Percentiles rank a stretch among this genome's conserved stretches.
These are phyloP conservation scores for Eudyptes chrysolophus DNA, from an alignment of 2,113 vertebrate species.

Conservation along the genomic window DNA sequence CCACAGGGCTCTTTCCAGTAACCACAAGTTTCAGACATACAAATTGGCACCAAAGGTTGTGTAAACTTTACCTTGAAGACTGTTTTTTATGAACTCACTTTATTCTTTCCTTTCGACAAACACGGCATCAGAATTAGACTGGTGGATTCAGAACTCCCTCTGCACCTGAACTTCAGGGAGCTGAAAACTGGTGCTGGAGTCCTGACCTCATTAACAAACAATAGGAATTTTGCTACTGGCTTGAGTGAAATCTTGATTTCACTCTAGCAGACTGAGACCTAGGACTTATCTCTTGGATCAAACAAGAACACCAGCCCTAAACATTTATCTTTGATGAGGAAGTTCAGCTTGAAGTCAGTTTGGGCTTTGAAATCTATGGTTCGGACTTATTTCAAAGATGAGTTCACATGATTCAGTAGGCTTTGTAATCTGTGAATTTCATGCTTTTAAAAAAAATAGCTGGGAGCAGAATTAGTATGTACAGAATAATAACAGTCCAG, in stretches of 20 bases:
- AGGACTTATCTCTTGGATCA: constrained; percentile 44
- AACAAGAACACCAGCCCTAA: constrained; percentile 39
- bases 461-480: constrained; percentile 58
- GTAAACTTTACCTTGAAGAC: neutral
- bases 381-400: constrained; percentile 36
- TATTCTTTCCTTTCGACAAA: neutral
- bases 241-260: constrained; percentile 47
- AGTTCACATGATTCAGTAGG: constrained; percentile 12
- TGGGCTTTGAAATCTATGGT: constrained; percentile 41
- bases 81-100: neutral
- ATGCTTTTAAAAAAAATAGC: constrained; percentile 33
- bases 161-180: constrained; percentile 17
- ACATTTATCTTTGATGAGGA: constrained; percentile 58
- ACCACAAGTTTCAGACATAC: neutral
- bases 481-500: constrained; percentile 31
- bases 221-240: constrained; percentile 53
- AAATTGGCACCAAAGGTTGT: neutral
- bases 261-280: neutral
- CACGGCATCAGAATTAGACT: neutral
- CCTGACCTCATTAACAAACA: constrained; percentile 43
- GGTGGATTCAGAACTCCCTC: constrained; percentile 2
- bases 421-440: constrained; percentile 52
- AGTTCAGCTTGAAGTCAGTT: constrained; percentile 25
- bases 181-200: neutral
- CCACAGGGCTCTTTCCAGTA: neutral